phyloP scores from a whole-genome alignment of 2,113 vertebrate species.

The Brachypodius melanocephalos region DNA sequence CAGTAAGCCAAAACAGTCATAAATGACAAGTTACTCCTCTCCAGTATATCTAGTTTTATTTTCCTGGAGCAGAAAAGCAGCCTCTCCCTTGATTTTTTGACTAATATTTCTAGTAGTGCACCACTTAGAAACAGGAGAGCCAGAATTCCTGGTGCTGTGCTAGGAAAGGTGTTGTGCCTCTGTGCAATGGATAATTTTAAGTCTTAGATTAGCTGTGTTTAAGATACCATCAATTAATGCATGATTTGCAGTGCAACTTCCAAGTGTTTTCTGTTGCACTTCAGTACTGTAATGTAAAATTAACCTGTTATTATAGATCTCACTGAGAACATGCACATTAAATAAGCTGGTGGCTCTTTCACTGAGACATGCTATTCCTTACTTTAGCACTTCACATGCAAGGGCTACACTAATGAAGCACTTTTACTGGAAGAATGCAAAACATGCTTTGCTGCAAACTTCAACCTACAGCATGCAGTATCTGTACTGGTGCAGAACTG shows the following conservation, averaged over 20 bases:
- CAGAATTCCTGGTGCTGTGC: not conserved
- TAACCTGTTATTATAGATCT: not conserved
- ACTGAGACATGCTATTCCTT: slow-evolving; percentile 69
- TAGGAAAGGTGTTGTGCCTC: not conserved
- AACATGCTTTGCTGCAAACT: slow-evolving; percentile 72
- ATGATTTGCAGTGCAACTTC: slow-evolving; percentile 45
- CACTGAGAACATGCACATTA: slow-evolving; percentile 67
- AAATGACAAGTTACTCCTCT: not conserved
- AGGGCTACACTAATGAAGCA: slow-evolving; percentile 58
- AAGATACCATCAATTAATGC: not conserved
- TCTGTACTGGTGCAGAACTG: slow-evolving; percentile 53
- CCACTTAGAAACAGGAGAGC: not conserved
- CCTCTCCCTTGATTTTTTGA: not conserved
- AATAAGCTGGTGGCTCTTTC: slow-evolving; percentile 55
- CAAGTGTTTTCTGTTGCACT: slow-evolving; percentile 51
- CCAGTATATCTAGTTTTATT: not conserved
- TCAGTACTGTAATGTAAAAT: slow-evolving; percentile 13
- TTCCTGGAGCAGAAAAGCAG: not conserved
- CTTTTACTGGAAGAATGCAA: slow-evolving; percentile 63
- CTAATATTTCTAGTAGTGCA: not conserved
- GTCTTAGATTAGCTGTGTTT: not conserved
- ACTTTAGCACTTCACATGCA: slow-evolving; percentile 76
- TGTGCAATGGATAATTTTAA: not conserved
- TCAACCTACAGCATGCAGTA: slow-evolving; percentile 65
- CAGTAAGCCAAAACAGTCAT: not conserved